Evolutionary conservation across 2,113 vertebrate species (phyloP).

Genomic region (Uria aalge): DNA sequence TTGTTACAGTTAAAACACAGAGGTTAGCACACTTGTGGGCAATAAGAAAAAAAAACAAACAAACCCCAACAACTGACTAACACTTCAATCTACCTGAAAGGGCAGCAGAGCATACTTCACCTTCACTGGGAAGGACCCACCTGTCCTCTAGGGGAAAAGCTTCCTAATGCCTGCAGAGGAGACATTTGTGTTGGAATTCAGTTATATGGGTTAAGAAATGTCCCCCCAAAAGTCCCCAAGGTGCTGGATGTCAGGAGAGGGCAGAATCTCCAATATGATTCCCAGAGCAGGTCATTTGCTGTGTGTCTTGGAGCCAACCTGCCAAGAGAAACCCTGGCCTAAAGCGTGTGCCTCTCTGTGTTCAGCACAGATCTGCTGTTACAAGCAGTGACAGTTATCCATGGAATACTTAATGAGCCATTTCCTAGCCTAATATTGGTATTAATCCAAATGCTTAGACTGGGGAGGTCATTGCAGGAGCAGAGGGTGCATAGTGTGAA

Average conservation of each 20-base stretch:
- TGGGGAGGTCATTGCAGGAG: not conserved
- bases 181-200: not conserved
- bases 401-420: not conserved
- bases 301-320: not conserved
- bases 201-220: not conserved
- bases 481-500: not conserved
- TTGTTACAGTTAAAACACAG: not conserved
- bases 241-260: not conserved
- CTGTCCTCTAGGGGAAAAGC: not conserved
- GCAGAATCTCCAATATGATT: not conserved
- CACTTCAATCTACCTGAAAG: not conserved
- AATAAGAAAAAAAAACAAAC: not conserved
- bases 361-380: not conserved
- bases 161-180: not conserved
- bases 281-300: not conserved
- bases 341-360: not conserved
- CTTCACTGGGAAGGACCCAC: not conserved
- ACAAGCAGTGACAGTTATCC: not conserved
- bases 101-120: not conserved
- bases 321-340: not conserved
- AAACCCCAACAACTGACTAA: not conserved
- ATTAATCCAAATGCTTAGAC: not conserved
- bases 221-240: not conserved
- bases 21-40: not conserved
- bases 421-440: not conserved